phyloP scores from a whole-genome alignment of 2,888 invertebrate genomes.

The Melanchra persicariae region DNA sequence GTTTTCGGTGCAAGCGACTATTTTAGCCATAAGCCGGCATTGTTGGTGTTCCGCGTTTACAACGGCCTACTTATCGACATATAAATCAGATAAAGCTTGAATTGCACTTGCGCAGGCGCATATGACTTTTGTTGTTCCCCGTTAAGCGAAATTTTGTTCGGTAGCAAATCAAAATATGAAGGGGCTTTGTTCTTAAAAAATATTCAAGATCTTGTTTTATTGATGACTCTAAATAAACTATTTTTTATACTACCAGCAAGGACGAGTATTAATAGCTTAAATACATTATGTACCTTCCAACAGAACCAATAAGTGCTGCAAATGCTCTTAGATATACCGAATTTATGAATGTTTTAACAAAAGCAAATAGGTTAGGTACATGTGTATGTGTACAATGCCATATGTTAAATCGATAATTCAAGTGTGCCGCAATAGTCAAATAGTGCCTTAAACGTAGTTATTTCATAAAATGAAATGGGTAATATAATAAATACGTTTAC shows the following conservation, averaged over 20 bases:
- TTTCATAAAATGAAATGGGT: slow-evolving; percentile 43
- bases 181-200: not conserved
- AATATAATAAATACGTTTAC: slow-evolving; percentile 32
- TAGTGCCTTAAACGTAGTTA: slow-evolving; percentile 25
- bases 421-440: slow-evolving; percentile 27
- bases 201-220: not conserved
- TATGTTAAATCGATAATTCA: slow-evolving; percentile 28
- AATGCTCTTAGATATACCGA: slow-evolving; percentile 12
- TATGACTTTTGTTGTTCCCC: slow-evolving; percentile 21
- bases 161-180: not conserved
- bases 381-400: slow-evolving; percentile 2
- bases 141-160: not conserved
- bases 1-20: slow-evolving; percentile 41
- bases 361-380: no score
- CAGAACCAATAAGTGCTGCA: slow-evolving; percentile 17
- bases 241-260: not conserved
- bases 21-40: slow-evolving; percentile 52
- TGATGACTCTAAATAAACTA: not conserved
- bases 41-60: slow-evolving; percentile 59
- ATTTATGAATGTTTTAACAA: not conserved
- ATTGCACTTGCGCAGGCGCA: slow-evolving; percentile 31
- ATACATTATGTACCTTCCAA: not conserved
- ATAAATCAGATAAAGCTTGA: slow-evolving; percentile 53
- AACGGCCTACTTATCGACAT: slow-evolving; percentile 43
- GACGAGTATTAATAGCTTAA: slow-evolving; percentile 3